Evolutionary conservation across 2,113 vertebrate genomes (phyloP).

Genomic region (Carassius auratus): DNA sequence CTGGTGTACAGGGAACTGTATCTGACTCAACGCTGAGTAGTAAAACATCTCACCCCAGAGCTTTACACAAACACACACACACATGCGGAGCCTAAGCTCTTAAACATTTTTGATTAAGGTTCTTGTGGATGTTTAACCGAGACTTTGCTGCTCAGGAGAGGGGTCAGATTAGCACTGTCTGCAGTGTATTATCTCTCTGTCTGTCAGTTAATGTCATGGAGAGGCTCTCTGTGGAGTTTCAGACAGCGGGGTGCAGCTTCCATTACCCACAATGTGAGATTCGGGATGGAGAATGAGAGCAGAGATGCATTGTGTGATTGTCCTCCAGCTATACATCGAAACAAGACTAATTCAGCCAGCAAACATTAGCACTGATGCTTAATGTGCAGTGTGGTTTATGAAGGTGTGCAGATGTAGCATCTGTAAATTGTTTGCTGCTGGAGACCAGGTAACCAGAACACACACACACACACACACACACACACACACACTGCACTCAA

Average conservation of each 20-base stretch:
- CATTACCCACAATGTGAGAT: background rate
- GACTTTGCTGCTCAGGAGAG: background rate
- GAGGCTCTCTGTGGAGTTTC: slow-evolving; percentile 21
- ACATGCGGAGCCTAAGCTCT: background rate
- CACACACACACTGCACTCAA: background rate
- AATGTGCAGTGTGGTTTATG: background rate
- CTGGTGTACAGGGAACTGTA: slow-evolving; percentile 3
- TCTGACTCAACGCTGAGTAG: background rate
- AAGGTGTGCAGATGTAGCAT: background rate
- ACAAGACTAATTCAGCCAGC: background rate
- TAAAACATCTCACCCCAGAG: slow-evolving; percentile 33
- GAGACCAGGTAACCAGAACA: background rate
- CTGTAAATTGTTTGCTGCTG: background rate
- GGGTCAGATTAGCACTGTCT: background rate
- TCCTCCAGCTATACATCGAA: background rate
- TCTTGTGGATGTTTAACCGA: background rate
- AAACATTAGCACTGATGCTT: background rate
- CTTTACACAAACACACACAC: slow-evolving; percentile 10
- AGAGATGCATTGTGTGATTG: slow-evolving; percentile 3
- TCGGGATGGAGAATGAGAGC: background rate
- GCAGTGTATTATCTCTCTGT: slow-evolving; percentile 12
- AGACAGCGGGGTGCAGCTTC: background rate
- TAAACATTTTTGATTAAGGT: background rate
- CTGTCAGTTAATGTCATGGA: slow-evolving; percentile 11
- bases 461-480: background rate